Evolutionary conservation across 2,888 invertebrate genomes (phyloP).

Genomic region (Ganaspis brasiliensis): DNA sequence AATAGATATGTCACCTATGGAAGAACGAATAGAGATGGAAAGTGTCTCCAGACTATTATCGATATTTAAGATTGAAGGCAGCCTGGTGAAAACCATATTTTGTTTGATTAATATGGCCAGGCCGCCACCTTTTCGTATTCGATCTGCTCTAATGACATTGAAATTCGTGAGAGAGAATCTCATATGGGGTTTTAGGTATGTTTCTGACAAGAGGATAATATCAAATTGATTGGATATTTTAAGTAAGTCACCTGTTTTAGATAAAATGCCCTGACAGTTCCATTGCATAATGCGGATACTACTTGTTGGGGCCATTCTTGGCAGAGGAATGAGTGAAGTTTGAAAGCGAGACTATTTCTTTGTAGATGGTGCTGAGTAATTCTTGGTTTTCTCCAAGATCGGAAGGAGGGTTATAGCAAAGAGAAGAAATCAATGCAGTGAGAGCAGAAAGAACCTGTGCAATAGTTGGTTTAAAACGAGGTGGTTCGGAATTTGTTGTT

Average conservation of each 20-base stretch:
- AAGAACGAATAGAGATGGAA: background rate
- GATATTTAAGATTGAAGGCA: background rate
- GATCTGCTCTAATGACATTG: background rate
- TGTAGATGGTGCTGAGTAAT: too few species aligned
- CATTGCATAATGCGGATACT: too few species aligned
- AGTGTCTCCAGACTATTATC: background rate
- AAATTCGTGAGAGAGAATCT: background rate
- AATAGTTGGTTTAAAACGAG: too few species aligned
- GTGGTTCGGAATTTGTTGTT: too few species aligned
- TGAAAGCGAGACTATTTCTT: too few species aligned
- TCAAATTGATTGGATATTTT: background rate
- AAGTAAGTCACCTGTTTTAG: background rate
- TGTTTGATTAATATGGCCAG: background rate
- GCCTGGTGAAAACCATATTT: background rate
- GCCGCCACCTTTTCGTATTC: background rate
- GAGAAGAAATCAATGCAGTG: too few species aligned
- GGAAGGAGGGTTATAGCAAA: too few species aligned
- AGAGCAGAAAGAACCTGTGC: too few species aligned
- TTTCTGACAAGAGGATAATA: background rate
- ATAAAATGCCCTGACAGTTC: too few species aligned
- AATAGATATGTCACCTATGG: background rate
- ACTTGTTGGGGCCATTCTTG: too few species aligned
- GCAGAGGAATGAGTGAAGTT: too few species aligned
- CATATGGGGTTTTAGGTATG: background rate
- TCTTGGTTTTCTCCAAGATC: too few species aligned